Percentiles rank a stretch among this genome's conserved stretches.
Conservation (phyloP, 2,888 invertebrate species). For the Heliconius ethilla region DNA sequence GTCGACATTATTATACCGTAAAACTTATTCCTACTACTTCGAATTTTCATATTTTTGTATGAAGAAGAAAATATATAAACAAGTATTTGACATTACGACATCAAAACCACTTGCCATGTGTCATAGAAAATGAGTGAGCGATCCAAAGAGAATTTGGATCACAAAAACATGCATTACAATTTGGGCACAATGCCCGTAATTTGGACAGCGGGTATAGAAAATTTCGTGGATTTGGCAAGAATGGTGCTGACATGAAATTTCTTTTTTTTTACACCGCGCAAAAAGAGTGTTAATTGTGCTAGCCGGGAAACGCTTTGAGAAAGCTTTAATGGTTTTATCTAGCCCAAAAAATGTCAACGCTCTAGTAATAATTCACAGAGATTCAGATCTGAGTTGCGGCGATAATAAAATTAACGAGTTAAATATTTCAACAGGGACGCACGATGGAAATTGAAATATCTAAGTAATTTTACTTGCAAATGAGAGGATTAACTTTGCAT, state of each 20-base stretch:
- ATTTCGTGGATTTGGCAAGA: slow-evolving; percentile 56
- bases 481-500: slow-evolving; percentile 31
- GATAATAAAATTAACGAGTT: slow-evolving; percentile 45
- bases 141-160: slow-evolving; percentile 11
- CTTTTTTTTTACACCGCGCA: slow-evolving; percentile 52
- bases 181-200: slow-evolving; percentile 56
- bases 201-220: slow-evolving; percentile 47
- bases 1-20: slow-evolving; percentile 67
- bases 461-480: slow-evolving; percentile 56
- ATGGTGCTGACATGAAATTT: slow-evolving; percentile 55
- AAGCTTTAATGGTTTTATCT: slow-evolving; percentile 54
- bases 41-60: slow-evolving; percentile 12
- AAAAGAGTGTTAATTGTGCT: slow-evolving; percentile 57
- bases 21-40: slow-evolving; percentile 65
- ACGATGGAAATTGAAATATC: slow-evolving; percentile 37
- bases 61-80: background rate
- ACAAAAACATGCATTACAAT: slow-evolving; percentile 49
- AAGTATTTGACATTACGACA: background rate
- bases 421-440: slow-evolving; percentile 44
- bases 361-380: slow-evolving; percentile 49
- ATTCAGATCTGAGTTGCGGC: slow-evolving; percentile 43
- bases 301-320: slow-evolving; percentile 49
- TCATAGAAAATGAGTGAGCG: slow-evolving; percentile 32
- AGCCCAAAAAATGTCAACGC: slow-evolving; percentile 52
- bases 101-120: background rate